These are phyloP conservation scores for Myotis brandtii DNA, from an alignment of 2,113 vertebrate species.

Conservation along the genomic window DNA sequence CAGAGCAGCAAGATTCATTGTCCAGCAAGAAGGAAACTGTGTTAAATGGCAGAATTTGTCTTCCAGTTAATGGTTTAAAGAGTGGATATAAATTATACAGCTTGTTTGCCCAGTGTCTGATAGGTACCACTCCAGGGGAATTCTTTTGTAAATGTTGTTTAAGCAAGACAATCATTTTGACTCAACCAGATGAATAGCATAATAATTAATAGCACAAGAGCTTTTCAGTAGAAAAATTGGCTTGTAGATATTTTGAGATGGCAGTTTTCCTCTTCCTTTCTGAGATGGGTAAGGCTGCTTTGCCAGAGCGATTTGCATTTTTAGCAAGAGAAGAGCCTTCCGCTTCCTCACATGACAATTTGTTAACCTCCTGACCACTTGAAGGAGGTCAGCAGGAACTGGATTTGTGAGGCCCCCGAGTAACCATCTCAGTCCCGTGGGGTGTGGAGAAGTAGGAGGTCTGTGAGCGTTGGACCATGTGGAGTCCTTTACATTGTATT, in stretches of 20 bases:
- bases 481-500: not conserved
- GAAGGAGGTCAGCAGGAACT: not conserved
- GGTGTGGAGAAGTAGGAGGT: not conserved
- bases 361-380: not conserved
- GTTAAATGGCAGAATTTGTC: conserved; percentile 80
- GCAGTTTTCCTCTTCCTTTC: conserved; percentile 6
- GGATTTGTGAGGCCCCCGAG: not conserved
- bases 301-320: not conserved
- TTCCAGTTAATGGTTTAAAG: conserved; percentile 51
- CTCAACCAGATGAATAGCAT: conserved; percentile 23
- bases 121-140: not conserved
- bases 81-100: conserved; percentile 57
- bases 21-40: conserved; percentile 67
- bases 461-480: rapidly evolving
- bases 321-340: not conserved
- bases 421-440: not conserved
- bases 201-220: conserved; percentile 32
- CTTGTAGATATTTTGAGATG: not conserved
- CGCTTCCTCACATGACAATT: not conserved
- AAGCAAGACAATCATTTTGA: conserved; percentile 50
- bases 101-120: conserved; percentile 18
- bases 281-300: not conserved
- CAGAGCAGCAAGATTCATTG: conserved; percentile 78
- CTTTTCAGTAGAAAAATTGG: conserved; percentile 33
- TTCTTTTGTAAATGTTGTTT: conserved; percentile 57